These are phyloP conservation scores for Thamnaconus septentrionalis DNA, from an alignment of 2,113 vertebrate species.

Conservation along the genomic window DNA sequence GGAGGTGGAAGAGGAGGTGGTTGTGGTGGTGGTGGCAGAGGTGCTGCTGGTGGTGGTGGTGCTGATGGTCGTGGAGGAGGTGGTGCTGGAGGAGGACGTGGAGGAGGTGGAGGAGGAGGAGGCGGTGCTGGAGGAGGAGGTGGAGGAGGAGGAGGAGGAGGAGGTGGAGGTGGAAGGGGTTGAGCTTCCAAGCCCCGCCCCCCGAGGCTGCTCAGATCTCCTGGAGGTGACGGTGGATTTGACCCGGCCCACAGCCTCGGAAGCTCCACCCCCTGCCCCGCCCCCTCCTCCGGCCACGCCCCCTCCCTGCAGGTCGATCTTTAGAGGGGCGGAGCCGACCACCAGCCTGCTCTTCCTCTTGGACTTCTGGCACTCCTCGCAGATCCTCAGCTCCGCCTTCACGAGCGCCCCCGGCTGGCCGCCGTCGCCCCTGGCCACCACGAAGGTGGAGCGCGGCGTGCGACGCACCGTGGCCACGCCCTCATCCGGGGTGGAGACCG, in stretches of 20 bases:
- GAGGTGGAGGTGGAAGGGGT: neutral
- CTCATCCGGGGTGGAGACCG: slow-evolving; percentile 84
- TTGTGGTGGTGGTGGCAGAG: slow-evolving; percentile 9
- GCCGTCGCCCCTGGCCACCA: slow-evolving; percentile 79
- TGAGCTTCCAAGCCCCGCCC: slow-evolving; percentile 30
- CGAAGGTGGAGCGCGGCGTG: slow-evolving; percentile 72
- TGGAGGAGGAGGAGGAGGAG: too few species aligned
- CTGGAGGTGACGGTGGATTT: slow-evolving; percentile 55
- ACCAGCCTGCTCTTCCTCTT: slow-evolving; percentile 88
- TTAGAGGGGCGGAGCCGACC: slow-evolving; percentile 75
- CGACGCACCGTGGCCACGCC: slow-evolving; percentile 83
- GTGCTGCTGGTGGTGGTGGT: neutral
- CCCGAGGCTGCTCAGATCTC: slow-evolving; percentile 23
- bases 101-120: too few species aligned
- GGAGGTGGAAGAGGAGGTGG: neutral
- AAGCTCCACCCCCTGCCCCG: slow-evolving; percentile 1
- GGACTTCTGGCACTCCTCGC: slow-evolving; percentile 91
- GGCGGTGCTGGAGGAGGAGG: too few species aligned
- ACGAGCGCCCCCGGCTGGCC: slow-evolving; percentile 83
- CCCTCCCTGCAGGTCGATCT: slow-evolving; percentile 77
- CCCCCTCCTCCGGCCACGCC: slow-evolving; percentile 14
- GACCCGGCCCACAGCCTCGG: slow-evolving; percentile 48
- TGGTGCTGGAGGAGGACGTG: too few species aligned
- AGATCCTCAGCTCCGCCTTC: slow-evolving; percentile 88
- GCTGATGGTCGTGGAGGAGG: too few species aligned